Percentiles rank a stretch among this genome's conserved stretches.
These are phyloP conservation scores for Bagarius yarrelli DNA, from an alignment of 2,113 vertebrate species.

Conservation along the genomic window DNA sequence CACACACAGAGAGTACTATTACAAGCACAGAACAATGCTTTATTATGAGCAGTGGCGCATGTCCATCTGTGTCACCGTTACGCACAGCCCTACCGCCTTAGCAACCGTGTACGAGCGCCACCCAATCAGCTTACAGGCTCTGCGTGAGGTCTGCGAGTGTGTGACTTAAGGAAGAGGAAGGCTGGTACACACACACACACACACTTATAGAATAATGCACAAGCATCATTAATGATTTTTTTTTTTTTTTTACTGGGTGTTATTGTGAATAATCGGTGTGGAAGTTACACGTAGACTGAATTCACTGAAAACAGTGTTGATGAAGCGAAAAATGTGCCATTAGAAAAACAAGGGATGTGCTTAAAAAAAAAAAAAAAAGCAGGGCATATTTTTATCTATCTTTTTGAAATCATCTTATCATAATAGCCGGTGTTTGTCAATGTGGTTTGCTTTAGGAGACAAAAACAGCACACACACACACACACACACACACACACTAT, in stretches of 20 bases:
- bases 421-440: too few species aligned
- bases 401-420: background rate
- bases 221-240: too few species aligned
- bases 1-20: constrained; percentile 18
- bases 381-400: background rate
- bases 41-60: constrained; percentile 32
- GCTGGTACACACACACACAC: too few species aligned
- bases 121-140: constrained; percentile 33
- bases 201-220: too few species aligned
- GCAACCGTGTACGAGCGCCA: constrained; percentile 34
- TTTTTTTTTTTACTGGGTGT: too few species aligned
- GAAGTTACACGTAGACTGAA: background rate
- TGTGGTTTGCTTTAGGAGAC: background rate
- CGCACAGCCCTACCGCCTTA: constrained; percentile 39
- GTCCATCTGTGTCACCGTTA: constrained; percentile 42
- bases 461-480: constrained; percentile 5
- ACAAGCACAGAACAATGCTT: constrained; percentile 30
- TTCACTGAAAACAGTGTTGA: background rate
- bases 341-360: background rate
- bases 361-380: background rate
- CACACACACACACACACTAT: background rate
- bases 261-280: background rate
- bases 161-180: too few species aligned
- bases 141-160: background rate
- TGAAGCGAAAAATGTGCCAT: background rate